Conservation (phyloP, 2,797 vertebrate genomes). For the Taenioides sp. region DNA sequence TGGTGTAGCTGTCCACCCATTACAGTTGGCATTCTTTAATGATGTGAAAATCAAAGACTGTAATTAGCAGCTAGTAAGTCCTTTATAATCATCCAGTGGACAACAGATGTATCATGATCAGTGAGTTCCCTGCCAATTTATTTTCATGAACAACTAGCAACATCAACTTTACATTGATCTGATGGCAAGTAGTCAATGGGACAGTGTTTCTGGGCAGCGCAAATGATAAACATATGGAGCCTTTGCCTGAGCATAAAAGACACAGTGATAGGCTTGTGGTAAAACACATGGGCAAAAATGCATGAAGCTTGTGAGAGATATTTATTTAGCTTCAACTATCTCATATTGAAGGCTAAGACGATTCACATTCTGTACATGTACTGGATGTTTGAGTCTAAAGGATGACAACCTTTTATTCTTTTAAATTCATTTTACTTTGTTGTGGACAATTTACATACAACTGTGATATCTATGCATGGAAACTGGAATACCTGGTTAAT, state of each 20-base stretch:
- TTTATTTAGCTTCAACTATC: background rate
- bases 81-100: slow-evolving; percentile 41
- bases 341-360: background rate
- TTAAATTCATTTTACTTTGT: background rate
- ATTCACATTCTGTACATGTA: background rate
- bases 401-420: background rate
- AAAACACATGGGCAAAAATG: slow-evolving; percentile 17
- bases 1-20: background rate
- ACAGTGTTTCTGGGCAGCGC: slow-evolving; percentile 23
- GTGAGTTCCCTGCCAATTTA: slow-evolving; percentile 2
- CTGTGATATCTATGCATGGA: background rate
- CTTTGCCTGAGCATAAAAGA: slow-evolving; percentile 22
- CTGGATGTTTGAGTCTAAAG: background rate
- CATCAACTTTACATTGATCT: slow-evolving; percentile 28
- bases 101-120: slow-evolving; percentile 18
- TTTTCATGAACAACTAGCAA: slow-evolving; percentile 23
- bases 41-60: slow-evolving; percentile 36
- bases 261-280: slow-evolving; percentile 35
- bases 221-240: slow-evolving; percentile 37
- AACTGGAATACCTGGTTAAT: background rate
- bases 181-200: slow-evolving; percentile 22
- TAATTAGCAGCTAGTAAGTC: slow-evolving; percentile 39
- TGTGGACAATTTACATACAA: background rate
- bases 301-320: slow-evolving; percentile 23
- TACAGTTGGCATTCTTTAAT: slow-evolving; percentile 35